Conservation (phyloP, 2,888 invertebrate genomes). For the Philereme vetulata region DNA sequence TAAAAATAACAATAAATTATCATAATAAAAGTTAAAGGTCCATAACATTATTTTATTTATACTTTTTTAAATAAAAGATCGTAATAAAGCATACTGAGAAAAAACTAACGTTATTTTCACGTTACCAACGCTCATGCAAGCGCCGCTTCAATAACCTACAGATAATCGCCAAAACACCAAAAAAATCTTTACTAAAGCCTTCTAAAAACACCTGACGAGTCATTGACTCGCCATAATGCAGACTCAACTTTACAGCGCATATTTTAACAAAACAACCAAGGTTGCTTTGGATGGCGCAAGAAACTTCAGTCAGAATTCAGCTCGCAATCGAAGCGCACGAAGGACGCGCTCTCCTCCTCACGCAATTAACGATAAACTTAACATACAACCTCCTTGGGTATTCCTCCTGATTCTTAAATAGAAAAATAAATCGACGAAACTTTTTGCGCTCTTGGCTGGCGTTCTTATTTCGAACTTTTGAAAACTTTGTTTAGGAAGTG, state of each 20-base stretch:
- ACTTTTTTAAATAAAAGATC: too few species aligned
- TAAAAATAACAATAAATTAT: too few species aligned
- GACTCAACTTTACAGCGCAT: constrained; percentile 27
- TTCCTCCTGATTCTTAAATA: neutral
- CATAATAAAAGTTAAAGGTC: too few species aligned
- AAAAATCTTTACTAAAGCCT: neutral
- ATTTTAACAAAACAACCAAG: constrained; percentile 40
- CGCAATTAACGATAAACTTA: constrained; percentile 45
- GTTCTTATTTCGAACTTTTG: constrained; percentile 17
- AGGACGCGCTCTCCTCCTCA: constrained; percentile 32
- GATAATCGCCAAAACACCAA: neutral
- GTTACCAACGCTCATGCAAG: too few species aligned
- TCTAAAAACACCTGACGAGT: constrained; percentile 8
- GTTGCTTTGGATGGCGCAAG: constrained; percentile 15
- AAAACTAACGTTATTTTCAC: too few species aligned
- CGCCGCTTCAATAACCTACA: too few species aligned
- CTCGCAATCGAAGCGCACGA: constrained; percentile 52
- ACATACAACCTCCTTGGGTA: constrained; percentile 26
- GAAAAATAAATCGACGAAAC: neutral
- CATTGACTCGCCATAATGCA: constrained; percentile 12
- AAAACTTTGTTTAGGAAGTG: constrained; percentile 14
- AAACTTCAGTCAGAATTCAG: constrained; percentile 50
- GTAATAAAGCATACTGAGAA: too few species aligned
- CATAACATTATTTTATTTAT: too few species aligned
- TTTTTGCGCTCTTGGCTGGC: constrained; percentile 13